Percentiles rank a stretch among this genome's conserved stretches.
Conservation (phyloP, 1,140 invertebrate genomes). For the Brachionus rotundiformis region DNA sequence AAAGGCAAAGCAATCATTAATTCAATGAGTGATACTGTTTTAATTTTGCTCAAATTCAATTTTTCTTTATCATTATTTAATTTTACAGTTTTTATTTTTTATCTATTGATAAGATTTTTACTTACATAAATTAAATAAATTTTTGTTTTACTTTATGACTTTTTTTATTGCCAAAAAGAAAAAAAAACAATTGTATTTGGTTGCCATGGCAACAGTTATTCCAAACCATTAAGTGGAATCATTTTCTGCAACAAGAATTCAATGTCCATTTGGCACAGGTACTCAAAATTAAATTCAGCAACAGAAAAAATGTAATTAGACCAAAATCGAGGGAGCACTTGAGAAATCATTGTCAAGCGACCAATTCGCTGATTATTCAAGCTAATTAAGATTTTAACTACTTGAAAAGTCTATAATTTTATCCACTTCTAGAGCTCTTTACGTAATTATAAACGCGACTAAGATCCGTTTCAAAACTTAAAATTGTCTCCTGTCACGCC, state of each 20-base stretch:
- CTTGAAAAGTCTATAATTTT: slow-evolving; percentile 6
- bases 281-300: slow-evolving; percentile 20
- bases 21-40: background rate
- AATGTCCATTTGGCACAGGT: background rate
- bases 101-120: background rate
- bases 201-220: background rate
- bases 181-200: background rate
- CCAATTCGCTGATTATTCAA: background rate
- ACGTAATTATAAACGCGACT: background rate
- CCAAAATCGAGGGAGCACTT: slow-evolving; percentile 11
- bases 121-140: background rate
- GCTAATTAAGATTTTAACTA: slow-evolving; percentile 31
- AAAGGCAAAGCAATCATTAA: background rate
- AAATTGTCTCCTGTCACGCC: slow-evolving; percentile 38
- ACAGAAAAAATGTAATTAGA: slow-evolving; percentile 21
- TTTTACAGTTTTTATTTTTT: background rate
- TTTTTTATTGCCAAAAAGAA: too few species aligned
- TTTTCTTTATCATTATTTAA: background rate
- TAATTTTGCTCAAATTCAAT: background rate
- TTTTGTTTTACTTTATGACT: background rate
- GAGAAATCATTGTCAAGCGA: background rate
- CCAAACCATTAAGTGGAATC: too few species aligned
- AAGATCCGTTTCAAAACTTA: slow-evolving; percentile 10
- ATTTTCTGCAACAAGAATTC: too few species aligned
- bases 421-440: slow-evolving; percentile 20